Conservation (phyloP, 2,888 invertebrate genomes). For the Eupithecia subfuscata region DNA sequence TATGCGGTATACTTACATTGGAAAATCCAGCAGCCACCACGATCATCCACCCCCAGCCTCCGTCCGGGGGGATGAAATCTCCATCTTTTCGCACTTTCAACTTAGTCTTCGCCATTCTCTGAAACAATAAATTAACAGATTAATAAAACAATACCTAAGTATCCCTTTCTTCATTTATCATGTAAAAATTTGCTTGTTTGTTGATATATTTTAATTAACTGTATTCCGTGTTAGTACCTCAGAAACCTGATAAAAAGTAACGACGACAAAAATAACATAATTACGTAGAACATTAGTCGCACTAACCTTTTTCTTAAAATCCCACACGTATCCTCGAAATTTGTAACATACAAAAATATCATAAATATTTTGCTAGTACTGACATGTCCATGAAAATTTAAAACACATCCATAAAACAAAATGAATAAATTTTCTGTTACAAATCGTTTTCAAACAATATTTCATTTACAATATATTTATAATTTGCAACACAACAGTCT, state of each 20-base stretch:
- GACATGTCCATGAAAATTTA: not conserved
- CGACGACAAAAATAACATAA: not conserved
- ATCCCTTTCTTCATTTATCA: not conserved
- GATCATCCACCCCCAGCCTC: slow-evolving; percentile 91
- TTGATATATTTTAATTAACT: not conserved
- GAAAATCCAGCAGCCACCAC: slow-evolving; percentile 88
- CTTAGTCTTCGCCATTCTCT: slow-evolving; percentile 62
- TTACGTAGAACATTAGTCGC: not conserved
- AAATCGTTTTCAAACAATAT: not conserved
- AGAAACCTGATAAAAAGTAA: not conserved
- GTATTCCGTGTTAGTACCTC: not conserved
- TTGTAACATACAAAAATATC: not conserved
- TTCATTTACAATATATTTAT: too few relatives aligned
- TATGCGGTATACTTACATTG: slow-evolving; percentile 83
- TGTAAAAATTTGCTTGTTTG: not conserved
- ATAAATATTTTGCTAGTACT: not conserved
- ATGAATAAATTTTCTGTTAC: not conserved
- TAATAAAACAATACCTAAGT: not conserved
- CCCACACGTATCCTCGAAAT: not conserved
- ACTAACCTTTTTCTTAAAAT: not conserved
- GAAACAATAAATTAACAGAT: slow-evolving; percentile 18
- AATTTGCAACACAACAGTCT: not conserved
- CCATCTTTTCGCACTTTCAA: slow-evolving; percentile 74
- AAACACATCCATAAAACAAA: not conserved
- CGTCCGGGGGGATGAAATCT: slow-evolving; percentile 88